A percentile compares a stretch with the other conserved stretches of the same genome.
phyloP scores from a whole-genome alignment of 92 coral and sea anemone species.

The Porites evermanni region DNA sequence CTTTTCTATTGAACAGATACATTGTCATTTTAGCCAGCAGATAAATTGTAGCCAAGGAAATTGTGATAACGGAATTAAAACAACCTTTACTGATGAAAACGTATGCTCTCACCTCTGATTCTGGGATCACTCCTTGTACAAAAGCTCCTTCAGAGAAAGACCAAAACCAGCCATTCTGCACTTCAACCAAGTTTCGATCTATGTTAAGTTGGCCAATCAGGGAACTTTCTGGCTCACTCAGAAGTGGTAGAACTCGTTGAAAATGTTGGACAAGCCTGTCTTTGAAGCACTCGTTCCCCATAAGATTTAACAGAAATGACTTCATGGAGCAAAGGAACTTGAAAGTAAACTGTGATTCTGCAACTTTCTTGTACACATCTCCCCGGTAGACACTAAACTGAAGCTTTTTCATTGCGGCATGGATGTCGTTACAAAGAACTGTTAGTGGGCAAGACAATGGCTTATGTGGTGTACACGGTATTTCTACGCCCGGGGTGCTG shows the following conservation, averaged over 20 bases:
- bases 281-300: slow-evolving; percentile 50
- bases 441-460: slow-evolving; percentile 54
- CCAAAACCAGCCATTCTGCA: slow-evolving; percentile 51
- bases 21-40: neutral
- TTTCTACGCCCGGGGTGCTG: neutral
- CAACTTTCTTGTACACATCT: slow-evolving; percentile 26
- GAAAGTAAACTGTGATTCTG: slow-evolving; percentile 24
- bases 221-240: slow-evolving; percentile 44
- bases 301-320: slow-evolving; percentile 46
- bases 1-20: too few relatives aligned
- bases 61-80: neutral
- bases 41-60: neutral
- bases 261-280: slow-evolving; percentile 48
- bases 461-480: neutral
- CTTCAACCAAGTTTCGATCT: slow-evolving; percentile 42
- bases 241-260: slow-evolving; percentile 26
- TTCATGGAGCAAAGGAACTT: slow-evolving; percentile 49
- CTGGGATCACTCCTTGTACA: slow-evolving; percentile 10
- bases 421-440: slow-evolving; percentile 54
- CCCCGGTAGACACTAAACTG: slow-evolving; percentile 31
- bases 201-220: slow-evolving; percentile 32
- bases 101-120: slow-evolving; percentile 16
- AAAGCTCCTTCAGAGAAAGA: slow-evolving; percentile 16
- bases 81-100: too few relatives aligned
- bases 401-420: slow-evolving; percentile 15